Conservation (phyloP, 1,140 invertebrate genomes). For the Laupala kohalensis region DNA sequence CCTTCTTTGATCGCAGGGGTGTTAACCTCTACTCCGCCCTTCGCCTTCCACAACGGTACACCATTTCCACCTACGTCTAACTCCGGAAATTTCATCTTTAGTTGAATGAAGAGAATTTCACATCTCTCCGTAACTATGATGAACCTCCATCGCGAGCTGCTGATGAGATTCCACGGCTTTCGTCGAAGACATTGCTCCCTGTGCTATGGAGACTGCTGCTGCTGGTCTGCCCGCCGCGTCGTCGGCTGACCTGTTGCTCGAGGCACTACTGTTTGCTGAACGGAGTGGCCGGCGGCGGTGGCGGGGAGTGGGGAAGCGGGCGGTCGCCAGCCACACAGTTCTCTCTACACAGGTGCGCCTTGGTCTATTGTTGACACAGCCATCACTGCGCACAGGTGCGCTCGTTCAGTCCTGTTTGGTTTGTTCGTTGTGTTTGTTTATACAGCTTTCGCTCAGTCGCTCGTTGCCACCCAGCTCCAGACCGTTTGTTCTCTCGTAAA, state of each 20-base stretch:
- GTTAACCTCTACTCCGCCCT: too few relatives aligned
- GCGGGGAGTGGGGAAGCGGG: too few relatives aligned
- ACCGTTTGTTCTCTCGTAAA: background rate
- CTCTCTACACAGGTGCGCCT: background rate
- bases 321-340: background rate
- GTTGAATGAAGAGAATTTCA: too few relatives aligned
- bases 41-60: too few relatives aligned
- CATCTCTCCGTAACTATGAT: too few relatives aligned
- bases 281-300: background rate
- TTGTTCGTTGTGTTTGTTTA: background rate
- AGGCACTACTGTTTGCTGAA: background rate
- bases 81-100: too few relatives aligned
- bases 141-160: background rate
- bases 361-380: background rate
- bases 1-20: too few relatives aligned
- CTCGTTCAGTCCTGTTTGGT: background rate
- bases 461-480: background rate
- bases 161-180: too few relatives aligned
- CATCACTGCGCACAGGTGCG: background rate
- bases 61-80: background rate
- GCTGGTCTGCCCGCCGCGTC: too few relatives aligned
- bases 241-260: background rate
- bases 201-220: too few relatives aligned
- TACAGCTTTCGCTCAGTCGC: background rate
- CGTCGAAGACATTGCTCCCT: too few relatives aligned